Evolutionary conservation across 1,140 invertebrate species (phyloP).

Genomic region (Camponotus pennsylvanicus): DNA sequence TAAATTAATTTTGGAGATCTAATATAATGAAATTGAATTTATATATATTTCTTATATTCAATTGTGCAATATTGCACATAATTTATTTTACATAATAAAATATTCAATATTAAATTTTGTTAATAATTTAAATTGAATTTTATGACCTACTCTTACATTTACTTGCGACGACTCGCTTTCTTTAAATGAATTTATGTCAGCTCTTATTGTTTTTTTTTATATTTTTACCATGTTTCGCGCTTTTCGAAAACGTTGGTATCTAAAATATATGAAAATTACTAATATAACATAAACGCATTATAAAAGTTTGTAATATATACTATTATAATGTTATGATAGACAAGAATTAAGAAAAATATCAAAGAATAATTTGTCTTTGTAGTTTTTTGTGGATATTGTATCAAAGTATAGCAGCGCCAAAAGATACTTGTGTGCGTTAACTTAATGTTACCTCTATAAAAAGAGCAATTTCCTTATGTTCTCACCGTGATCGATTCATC

Average conservation of each 20-base stretch:
- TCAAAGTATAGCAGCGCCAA: neutral
- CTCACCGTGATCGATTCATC: constrained; percentile 43
- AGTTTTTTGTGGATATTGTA: neutral
- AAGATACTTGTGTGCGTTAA: neutral
- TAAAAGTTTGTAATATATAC: constrained; percentile 7
- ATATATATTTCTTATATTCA: neutral
- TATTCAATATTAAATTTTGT: neutral
- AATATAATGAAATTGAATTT: neutral
- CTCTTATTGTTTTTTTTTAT: neutral
- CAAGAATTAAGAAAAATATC: neutral
- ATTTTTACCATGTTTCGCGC: neutral
- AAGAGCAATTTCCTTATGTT: constrained; percentile 24
- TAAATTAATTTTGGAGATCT: neutral
- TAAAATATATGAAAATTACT: neutral
- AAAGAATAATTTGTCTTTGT: neutral
- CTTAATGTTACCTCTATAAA: neutral
- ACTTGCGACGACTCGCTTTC: neutral
- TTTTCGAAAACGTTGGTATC: neutral
- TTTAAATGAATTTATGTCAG: neutral
- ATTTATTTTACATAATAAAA: neutral
- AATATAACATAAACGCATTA: neutral
- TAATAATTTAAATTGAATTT: neutral
- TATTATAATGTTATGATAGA: neutral
- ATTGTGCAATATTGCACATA: neutral
- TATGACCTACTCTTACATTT: neutral